A percentile compares a stretch with the other conserved stretches of the same genome.
Evolutionary conservation across 2,113 vertebrate species (phyloP).

Genomic region (Pelecanus crispus): DNA sequence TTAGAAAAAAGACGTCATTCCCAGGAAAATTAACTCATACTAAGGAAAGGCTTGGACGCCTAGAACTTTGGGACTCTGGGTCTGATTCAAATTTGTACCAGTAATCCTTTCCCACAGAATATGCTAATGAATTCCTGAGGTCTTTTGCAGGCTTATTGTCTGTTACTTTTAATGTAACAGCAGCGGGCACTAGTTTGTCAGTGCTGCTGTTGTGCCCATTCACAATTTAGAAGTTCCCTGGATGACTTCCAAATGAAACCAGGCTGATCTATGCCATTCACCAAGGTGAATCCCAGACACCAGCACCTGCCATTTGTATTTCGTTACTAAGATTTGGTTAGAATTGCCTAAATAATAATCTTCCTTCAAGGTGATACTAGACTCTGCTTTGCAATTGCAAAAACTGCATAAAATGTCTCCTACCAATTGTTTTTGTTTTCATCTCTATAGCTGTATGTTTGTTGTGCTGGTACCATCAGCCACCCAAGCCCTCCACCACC

Average conservation of each 20-base stretch:
- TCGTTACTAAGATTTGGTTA: not conserved
- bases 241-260: not conserved
- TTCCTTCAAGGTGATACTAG: not conserved
- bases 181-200: rapidly evolving
- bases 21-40: not conserved
- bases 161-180: not conserved
- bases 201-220: not conserved
- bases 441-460: not conserved
- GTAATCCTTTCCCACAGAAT: not conserved
- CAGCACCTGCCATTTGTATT: not conserved
- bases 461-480: rapidly evolving
- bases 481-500: not conserved
- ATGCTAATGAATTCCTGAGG: not conserved
- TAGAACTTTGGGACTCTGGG: not conserved
- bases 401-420: not conserved
- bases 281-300: not conserved
- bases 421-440: not conserved
- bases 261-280: not conserved
- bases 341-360: not conserved
- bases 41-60: not conserved
- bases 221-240: not conserved
- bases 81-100: not conserved
- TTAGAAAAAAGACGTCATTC: not conserved
- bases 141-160: not conserved
- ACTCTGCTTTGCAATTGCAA: not conserved